Percentiles rank a stretch among this genome's conserved stretches.
Conservation (phyloP, 2,888 invertebrate genomes). For the Coremacera marginata region DNA sequence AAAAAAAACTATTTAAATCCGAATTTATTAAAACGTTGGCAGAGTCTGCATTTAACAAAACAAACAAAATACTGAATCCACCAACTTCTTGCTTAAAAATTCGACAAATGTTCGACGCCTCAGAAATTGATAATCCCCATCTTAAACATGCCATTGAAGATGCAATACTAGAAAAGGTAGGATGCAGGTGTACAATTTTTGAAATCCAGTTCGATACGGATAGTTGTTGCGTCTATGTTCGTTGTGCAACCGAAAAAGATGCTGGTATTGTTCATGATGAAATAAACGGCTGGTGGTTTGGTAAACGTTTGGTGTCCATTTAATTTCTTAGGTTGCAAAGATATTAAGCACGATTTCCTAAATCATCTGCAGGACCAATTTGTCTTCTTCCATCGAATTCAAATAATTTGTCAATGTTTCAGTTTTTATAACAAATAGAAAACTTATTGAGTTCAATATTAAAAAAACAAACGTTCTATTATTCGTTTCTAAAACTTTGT, state of each 20-base stretch:
- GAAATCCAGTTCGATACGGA: conserved; percentile 89
- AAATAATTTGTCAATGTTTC: conserved; percentile 56
- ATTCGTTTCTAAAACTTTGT: too few relatives aligned
- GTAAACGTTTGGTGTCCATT: conserved; percentile 91
- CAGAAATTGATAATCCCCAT: conserved; percentile 72
- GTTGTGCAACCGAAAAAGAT: conserved; percentile 84
- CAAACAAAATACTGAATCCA: conserved; percentile 71
- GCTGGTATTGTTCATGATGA: conserved; percentile 91
- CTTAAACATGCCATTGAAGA: conserved; percentile 80
- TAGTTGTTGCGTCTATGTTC: conserved; percentile 93
- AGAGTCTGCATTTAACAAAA: conserved; percentile 89
- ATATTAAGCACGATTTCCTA: conserved; percentile 74
- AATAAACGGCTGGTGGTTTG: conserved; percentile 97
- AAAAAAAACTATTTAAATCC: conserved; percentile 39
- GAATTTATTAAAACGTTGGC: conserved; percentile 81
- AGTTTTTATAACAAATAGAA: conserved; percentile 42
- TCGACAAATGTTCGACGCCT: conserved; percentile 92
- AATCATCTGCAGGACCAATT: conserved; percentile 67
- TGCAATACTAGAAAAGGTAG: conserved; percentile 91
- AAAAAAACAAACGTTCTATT: too few relatives aligned
- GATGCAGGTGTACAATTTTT: conserved; percentile 82
- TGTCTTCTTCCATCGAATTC: conserved; percentile 68
- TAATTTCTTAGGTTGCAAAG: conserved; percentile 89
- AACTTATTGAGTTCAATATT: not conserved
- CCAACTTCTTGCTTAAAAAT: conserved; percentile 95